phyloP scores from a whole-genome alignment of 2,797 vertebrate species.

The Amazona ochrocephala region DNA sequence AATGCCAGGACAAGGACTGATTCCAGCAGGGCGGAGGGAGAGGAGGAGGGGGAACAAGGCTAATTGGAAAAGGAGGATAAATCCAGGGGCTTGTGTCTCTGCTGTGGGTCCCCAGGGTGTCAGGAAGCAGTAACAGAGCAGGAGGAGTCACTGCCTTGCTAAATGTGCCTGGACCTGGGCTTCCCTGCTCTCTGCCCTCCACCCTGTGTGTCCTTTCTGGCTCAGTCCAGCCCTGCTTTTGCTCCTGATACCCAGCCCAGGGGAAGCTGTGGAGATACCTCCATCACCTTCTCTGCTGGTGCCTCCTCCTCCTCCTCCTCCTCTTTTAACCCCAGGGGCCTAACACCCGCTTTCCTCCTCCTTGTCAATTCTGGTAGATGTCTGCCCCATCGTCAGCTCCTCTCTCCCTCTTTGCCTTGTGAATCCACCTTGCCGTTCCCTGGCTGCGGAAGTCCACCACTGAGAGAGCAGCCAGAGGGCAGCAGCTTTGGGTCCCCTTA shows the following conservation, averaged over 20 bases:
- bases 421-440: not conserved
- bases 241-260: not conserved
- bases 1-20: constrained; percentile 68
- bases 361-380: not conserved
- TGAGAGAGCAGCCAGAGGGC: not conserved
- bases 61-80: constrained; percentile 64
- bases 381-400: accelerated
- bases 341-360: not conserved
- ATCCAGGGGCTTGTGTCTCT: constrained; percentile 41
- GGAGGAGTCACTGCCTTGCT: not conserved
- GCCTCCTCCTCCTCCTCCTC: not conserved
- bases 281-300: not conserved
- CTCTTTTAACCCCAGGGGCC: not conserved
- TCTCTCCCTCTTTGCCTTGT: not conserved
- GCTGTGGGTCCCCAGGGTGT: not conserved
- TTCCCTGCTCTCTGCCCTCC: not conserved
- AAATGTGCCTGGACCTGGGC: not conserved
- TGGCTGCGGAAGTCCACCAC: not conserved
- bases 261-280: not conserved
- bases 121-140: not conserved
- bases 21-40: constrained; percentile 14
- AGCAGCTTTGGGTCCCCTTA: not conserved
- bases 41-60: constrained; percentile 43
- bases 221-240: not conserved
- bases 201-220: not conserved